phyloP scores from a whole-genome alignment of 1,140 invertebrate genomes.

The Wasmannia auropunctata region DNA sequence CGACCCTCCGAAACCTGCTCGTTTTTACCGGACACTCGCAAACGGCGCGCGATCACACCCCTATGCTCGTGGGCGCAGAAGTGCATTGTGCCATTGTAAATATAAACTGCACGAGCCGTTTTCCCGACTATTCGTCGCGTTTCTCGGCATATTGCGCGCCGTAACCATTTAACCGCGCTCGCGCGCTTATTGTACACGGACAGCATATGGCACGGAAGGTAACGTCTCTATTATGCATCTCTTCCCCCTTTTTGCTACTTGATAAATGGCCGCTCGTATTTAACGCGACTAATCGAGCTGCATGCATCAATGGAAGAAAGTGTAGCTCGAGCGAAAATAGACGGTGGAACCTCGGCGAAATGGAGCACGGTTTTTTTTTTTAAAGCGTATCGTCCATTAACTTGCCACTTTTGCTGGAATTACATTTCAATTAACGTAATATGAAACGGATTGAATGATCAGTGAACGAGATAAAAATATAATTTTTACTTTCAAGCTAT shows the following conservation, averaged over 20 bases:
- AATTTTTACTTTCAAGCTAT: constrained; percentile 2
- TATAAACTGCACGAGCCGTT: constrained; percentile 75
- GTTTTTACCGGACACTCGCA: constrained; percentile 63
- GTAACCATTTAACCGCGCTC: constrained; percentile 76
- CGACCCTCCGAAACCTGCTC: constrained; percentile 65
- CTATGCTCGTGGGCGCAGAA: constrained; percentile 69
- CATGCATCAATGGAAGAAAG: constrained; percentile 48
- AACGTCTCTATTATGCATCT: constrained; percentile 78
- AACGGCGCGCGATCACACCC: constrained; percentile 66
- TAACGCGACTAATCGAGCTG: constrained; percentile 74
- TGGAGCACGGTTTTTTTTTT: not conserved
- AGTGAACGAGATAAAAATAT: not conserved
- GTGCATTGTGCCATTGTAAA: constrained; percentile 80
- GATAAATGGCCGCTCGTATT: constrained; percentile 78
- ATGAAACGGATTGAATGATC: not conserved
- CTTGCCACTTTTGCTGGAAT: not conserved
- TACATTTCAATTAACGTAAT: constrained; percentile 32
- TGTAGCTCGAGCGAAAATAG: not conserved
- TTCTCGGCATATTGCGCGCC: constrained; percentile 71
- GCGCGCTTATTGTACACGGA: constrained; percentile 73
- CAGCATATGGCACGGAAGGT: constrained; percentile 79
- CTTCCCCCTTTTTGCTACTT: constrained; percentile 50
- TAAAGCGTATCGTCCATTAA: constrained; percentile 12
- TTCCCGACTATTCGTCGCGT: constrained; percentile 74
- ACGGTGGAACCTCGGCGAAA: not conserved